These are phyloP conservation scores for Holothuria glaberrima DNA, from an alignment of 35 echinoderm and acorn worm species.

Conservation along the genomic window DNA sequence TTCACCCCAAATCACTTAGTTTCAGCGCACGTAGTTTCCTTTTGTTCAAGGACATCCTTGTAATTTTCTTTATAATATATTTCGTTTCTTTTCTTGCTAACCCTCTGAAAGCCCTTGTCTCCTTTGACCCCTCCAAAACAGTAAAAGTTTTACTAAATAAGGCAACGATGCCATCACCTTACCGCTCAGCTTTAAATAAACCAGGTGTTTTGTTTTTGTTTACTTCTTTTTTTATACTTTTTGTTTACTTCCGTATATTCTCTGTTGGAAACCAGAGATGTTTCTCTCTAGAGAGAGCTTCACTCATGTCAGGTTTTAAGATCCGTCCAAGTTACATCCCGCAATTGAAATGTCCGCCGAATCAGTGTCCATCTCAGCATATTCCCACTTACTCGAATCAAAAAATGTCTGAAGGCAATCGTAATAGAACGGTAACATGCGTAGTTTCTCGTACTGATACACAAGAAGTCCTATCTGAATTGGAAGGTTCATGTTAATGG, in stretches of 20 bases:
- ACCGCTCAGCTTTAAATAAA: constrained; percentile 43
- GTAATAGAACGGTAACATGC: constrained; percentile 62
- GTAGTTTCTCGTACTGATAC: constrained; percentile 42
- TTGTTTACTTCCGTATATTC: constrained; percentile 7
- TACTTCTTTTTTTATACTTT: constrained; percentile 41
- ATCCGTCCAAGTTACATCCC: too few species aligned
- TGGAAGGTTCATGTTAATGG: too few species aligned
- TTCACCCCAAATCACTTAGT: constrained; percentile 32
- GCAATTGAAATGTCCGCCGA: too few species aligned
- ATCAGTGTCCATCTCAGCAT: too few species aligned
- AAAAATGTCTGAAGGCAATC: constrained; percentile 42
- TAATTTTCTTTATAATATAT: constrained; percentile 33
- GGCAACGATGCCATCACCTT: constrained; percentile 59
- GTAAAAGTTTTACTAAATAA: constrained; percentile 52
- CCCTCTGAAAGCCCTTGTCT: constrained; percentile 40
- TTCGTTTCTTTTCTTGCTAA: constrained; percentile 38
- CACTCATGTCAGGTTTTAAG: constrained; percentile 24
- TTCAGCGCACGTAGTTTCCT: background rate
- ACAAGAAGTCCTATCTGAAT: constrained; percentile 44
- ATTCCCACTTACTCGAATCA: background rate
- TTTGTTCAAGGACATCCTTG: constrained; percentile 6
- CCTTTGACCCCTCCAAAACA: constrained; percentile 23
- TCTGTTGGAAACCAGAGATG: constrained; percentile 48
- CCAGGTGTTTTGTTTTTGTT: too few species aligned
- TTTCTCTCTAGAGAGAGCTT: background rate